Conservation (phyloP, 2,888 invertebrate species). For the Podabrus alpinus region DNA sequence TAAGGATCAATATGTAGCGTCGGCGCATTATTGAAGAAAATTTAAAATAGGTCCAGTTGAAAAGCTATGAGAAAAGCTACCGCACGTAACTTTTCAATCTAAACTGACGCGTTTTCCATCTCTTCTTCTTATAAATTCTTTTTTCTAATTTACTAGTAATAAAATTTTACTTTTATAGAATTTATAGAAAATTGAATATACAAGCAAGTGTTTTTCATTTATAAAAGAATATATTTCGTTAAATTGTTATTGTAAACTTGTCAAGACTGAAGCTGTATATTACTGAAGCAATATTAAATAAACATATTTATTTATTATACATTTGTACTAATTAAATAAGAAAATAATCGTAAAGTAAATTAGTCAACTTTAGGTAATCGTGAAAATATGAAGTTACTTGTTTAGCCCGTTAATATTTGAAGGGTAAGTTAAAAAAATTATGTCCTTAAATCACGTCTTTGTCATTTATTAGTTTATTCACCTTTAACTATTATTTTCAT, state of each 20-base stretch:
- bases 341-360: neutral
- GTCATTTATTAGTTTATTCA: neutral
- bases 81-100: slow-evolving; percentile 8
- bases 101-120: slow-evolving; percentile 10
- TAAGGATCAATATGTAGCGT: slow-evolving; percentile 38
- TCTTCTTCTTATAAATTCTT: slow-evolving; percentile 4
- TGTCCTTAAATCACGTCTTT: neutral
- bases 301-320: neutral
- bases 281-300: neutral
- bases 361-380: neutral
- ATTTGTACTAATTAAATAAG: neutral
- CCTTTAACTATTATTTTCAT: neutral
- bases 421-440: neutral
- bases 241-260: neutral
- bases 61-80: slow-evolving; percentile 23
- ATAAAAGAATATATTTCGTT: neutral
- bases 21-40: slow-evolving; percentile 28
- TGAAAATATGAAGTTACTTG: neutral
- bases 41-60: slow-evolving; percentile 21
- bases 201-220: neutral
- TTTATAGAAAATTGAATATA: neutral
- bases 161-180: neutral
- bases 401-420: neutral
- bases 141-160: neutral
- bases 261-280: neutral